Evolutionary conservation across 2,797 vertebrate species (phyloP).

Genomic region (Cirrhinus molitorella): DNA sequence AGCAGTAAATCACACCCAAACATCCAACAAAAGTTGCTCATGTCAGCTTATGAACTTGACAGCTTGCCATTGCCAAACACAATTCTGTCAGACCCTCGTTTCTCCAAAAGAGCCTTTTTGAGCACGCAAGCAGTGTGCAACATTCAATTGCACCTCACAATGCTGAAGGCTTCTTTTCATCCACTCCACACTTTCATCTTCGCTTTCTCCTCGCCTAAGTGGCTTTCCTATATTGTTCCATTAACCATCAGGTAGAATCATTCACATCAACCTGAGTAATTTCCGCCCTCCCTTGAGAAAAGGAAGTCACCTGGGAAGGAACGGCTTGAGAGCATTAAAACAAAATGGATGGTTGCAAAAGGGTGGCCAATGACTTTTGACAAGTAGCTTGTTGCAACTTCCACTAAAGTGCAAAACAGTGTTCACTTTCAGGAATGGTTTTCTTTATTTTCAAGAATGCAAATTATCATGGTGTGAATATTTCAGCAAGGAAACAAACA

Average conservation of each 20-base stretch:
- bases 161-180: constrained; percentile 35
- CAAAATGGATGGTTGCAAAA: background rate
- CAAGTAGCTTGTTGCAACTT: constrained; percentile 58
- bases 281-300: background rate
- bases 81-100: constrained; percentile 20
- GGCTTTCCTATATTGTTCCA: constrained; percentile 28
- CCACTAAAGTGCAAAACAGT: constrained; percentile 66
- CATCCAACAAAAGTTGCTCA: background rate
- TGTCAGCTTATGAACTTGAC: constrained; percentile 26
- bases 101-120: constrained; percentile 1
- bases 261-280: constrained; percentile 25
- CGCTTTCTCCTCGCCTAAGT: background rate
- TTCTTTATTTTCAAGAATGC: constrained; percentile 49
- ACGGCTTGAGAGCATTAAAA: constrained; percentile 1
- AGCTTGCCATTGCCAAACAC: constrained; percentile 16
- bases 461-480: constrained; percentile 47
- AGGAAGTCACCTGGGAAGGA: constrained; percentile 17
- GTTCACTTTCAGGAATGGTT: constrained; percentile 57
- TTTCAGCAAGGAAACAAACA: constrained; percentile 39
- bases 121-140: background rate
- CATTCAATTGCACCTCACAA: constrained; percentile 14
- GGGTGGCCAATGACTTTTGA: constrained; percentile 47
- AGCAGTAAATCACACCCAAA: background rate
- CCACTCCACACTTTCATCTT: constrained; percentile 20
- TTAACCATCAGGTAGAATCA: constrained; percentile 31